phyloP scores from a whole-genome alignment of 2,113 vertebrate species.

The Sebastes schlegelii region DNA sequence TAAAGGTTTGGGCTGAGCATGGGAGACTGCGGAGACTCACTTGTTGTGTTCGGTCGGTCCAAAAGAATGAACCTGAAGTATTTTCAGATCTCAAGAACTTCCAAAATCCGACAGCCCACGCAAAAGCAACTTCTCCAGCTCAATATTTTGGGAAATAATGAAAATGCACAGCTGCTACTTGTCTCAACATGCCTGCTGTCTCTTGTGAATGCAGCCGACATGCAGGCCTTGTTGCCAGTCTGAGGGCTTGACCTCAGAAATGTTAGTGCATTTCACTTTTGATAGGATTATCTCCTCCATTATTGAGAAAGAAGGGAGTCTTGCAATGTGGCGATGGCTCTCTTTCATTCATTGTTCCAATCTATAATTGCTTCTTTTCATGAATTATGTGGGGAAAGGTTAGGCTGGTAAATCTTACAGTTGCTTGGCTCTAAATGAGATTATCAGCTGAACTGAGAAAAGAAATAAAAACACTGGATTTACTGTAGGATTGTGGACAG shows the following conservation, averaged over 20 bases:
- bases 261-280: slow-evolving; percentile 75
- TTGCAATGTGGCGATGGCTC: slow-evolving; percentile 57
- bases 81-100: slow-evolving; percentile 10
- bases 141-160: background rate
- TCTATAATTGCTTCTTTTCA: slow-evolving; percentile 85
- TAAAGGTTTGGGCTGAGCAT: slow-evolving; percentile 2
- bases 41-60: background rate
- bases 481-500: slow-evolving; percentile 8
- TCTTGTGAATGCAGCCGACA: slow-evolving; percentile 34
- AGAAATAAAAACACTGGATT: background rate
- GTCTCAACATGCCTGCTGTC: slow-evolving; percentile 33
- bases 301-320: slow-evolving; percentile 62
- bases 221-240: slow-evolving; percentile 27
- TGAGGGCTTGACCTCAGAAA: slow-evolving; percentile 69
- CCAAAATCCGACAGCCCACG: background rate
- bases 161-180: slow-evolving; percentile 20
- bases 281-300: slow-evolving; percentile 77
- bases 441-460: slow-evolving; percentile 55
- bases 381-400: slow-evolving; percentile 66
- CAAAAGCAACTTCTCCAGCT: background rate
- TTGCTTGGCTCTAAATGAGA: slow-evolving; percentile 40
- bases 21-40: background rate
- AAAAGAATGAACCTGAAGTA: background rate
- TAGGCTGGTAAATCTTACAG: slow-evolving; percentile 61
- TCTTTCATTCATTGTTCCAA: slow-evolving; percentile 78